Conservation (phyloP, 2,888 invertebrate genomes). For the Campopleginae sp. region DNA sequence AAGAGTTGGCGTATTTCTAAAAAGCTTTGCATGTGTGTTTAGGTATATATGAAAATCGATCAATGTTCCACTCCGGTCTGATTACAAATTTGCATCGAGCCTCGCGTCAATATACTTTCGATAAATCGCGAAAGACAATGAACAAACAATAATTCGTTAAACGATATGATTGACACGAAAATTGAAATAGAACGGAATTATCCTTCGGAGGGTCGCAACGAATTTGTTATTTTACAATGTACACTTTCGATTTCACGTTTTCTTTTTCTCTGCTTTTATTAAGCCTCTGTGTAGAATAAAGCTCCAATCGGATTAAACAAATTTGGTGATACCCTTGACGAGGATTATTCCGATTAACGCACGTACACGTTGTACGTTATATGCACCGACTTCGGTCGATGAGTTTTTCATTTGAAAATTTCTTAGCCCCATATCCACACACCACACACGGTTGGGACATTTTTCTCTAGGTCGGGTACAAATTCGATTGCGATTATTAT, state of each 20-base stretch:
- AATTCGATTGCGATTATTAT: not conserved
- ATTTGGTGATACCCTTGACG: not conserved
- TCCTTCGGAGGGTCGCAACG: not conserved
- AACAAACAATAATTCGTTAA: not conserved
- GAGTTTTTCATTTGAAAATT: not conserved
- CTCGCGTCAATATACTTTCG: not conserved
- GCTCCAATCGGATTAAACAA: not conserved
- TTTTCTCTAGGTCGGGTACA: not conserved
- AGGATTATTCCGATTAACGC: not conserved
- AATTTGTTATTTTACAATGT: not conserved
- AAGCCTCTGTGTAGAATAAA: not conserved
- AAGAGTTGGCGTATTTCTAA: not conserved
- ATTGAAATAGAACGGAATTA: not conserved
- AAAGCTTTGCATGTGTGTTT: slow-evolving; percentile 33
- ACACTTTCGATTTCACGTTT: not conserved
- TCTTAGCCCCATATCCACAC: not conserved
- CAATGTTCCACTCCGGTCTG: not conserved
- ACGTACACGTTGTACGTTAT: not conserved
- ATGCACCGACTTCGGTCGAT: not conserved
- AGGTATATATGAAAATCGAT: not conserved
- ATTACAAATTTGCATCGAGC: slow-evolving; percentile 1
- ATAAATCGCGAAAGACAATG: not conserved
- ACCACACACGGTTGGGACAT: not conserved
- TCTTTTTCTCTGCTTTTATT: not conserved
- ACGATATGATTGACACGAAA: not conserved